Evolutionary conservation across 2,797 vertebrate species (phyloP).

Genomic region (Enteromius viviparus): DNA sequence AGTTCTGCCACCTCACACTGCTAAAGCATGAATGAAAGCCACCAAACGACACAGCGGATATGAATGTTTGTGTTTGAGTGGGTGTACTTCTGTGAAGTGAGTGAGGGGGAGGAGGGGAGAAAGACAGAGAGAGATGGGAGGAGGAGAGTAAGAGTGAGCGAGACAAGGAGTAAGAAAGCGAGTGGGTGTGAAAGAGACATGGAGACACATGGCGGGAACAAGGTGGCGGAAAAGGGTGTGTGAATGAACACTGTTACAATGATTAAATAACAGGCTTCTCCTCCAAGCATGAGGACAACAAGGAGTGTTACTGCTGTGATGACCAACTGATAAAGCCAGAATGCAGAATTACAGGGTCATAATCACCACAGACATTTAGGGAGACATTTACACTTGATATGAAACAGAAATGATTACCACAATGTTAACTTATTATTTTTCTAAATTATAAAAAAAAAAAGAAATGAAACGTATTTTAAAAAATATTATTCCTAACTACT

Average conservation of each 20-base stretch:
- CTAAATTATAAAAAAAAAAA: background rate
- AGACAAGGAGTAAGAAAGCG: slow-evolving; percentile 2
- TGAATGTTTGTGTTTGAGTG: slow-evolving; percentile 64
- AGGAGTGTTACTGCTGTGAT: slow-evolving; percentile 1
- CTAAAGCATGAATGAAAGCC: slow-evolving; percentile 74
- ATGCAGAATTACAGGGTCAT: background rate
- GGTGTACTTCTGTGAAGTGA: slow-evolving; percentile 67
- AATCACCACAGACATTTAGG: background rate
- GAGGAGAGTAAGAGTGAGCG: slow-evolving; percentile 15
- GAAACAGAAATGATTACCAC: background rate
- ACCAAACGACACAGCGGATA: slow-evolving; percentile 75
- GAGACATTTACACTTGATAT: background rate
- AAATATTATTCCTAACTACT: background rate
- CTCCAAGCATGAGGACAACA: background rate
- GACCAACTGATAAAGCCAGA: background rate
- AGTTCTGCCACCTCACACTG: slow-evolving; percentile 64
- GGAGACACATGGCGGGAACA: slow-evolving; percentile 55
- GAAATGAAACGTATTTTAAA: background rate
- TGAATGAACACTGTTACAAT: slow-evolving; percentile 22
- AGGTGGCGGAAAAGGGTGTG: slow-evolving; percentile 43
- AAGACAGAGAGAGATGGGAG: slow-evolving; percentile 32
- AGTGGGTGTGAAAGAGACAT: slow-evolving; percentile 30
- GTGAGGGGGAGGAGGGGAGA: slow-evolving; percentile 48
- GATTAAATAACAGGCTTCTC: slow-evolving; percentile 34
- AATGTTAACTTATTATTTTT: background rate